phyloP scores from a whole-genome alignment of 2,113 vertebrate species.

The Isurus oxyrinchus region DNA sequence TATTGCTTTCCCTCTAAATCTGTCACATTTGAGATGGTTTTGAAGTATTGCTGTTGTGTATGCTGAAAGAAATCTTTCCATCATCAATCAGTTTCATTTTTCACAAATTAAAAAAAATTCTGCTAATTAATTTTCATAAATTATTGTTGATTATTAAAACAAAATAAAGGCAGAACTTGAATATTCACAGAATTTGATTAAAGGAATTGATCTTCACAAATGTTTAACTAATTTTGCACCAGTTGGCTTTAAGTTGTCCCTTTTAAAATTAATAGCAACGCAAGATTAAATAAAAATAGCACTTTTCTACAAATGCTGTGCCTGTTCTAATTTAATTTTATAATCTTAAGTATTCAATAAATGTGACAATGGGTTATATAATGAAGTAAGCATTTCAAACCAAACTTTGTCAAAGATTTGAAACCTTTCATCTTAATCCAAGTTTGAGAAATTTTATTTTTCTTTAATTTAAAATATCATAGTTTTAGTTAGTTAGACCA shows the following conservation, averaged over 20 bases:
- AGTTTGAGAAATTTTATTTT: neutral
- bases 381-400: neutral
- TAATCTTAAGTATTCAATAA: neutral
- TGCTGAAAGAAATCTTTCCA: conserved; percentile 46
- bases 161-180: neutral
- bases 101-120: neutral
- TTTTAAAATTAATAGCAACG: neutral
- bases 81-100: neutral
- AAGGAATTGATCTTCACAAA: neutral
- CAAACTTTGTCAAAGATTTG: neutral
- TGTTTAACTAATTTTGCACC: neutral
- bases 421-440: neutral
- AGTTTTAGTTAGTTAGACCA: neutral
- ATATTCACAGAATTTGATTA: neutral
- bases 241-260: neutral
- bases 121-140: neutral
- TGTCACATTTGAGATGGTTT: conserved; percentile 48
- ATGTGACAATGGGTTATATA: neutral
- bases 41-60: conserved; percentile 43
- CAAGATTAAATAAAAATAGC: neutral
- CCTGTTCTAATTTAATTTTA: neutral
- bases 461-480: neutral
- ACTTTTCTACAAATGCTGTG: neutral
- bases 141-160: neutral
- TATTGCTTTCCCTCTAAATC: neutral